These are phyloP conservation scores for Catharus bicknelli DNA, from an alignment of 2,113 vertebrate genomes.

Conservation along the genomic window DNA sequence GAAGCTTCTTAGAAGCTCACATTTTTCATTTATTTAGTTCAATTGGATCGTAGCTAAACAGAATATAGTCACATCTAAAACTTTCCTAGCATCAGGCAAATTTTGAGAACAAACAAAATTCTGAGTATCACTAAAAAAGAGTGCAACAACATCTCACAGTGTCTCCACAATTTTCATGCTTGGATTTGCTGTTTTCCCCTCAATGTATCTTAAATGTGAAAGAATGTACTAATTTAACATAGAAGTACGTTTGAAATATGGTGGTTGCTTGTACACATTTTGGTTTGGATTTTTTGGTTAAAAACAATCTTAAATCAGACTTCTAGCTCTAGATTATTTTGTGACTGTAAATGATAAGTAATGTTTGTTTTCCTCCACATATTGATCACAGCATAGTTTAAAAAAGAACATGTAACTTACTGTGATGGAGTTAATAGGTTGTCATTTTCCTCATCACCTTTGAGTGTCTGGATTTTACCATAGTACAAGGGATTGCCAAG, in stretches of 20 bases:
- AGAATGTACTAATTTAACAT: neutral
- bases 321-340: neutral
- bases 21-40: neutral
- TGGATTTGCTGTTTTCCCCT: neutral
- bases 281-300: neutral
- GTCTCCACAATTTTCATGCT: neutral
- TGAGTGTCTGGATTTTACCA: slow-evolving; percentile 93
- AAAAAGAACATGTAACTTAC: slow-evolving; percentile 75
- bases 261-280: neutral
- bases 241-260: neutral
- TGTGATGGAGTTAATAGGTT: slow-evolving; percentile 85
- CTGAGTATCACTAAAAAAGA: neutral
- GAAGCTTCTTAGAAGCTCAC: neutral
- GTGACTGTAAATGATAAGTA: neutral
- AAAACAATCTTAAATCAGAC: neutral
- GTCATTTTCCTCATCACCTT: slow-evolving; percentile 85
- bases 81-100: neutral
- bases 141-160: fast-evolving
- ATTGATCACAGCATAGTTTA: neutral
- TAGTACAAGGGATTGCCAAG: slow-evolving; percentile 94
- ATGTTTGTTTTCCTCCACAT: neutral
- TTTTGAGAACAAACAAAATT: neutral
- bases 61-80: neutral
- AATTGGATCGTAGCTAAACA: neutral
- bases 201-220: neutral